Evolutionary conservation across 2,888 invertebrate genomes (phyloP).

Genomic region (Leptinotarsa peninsularis): DNA sequence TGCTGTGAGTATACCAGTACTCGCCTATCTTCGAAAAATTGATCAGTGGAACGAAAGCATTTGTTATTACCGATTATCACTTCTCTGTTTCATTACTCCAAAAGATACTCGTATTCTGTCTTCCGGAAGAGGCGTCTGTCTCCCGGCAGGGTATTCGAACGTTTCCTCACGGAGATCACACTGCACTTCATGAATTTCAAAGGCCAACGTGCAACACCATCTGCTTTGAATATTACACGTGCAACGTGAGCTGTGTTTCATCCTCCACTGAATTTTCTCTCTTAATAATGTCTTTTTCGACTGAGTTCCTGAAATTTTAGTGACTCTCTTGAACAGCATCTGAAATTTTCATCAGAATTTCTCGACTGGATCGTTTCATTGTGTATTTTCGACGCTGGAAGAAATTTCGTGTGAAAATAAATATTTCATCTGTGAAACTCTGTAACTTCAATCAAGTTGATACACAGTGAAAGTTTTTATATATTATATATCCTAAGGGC

Average conservation of each 20-base stretch:
- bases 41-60: too few species aligned
- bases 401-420: background rate
- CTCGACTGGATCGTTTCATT: background rate
- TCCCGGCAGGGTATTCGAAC: background rate
- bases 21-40: too few species aligned
- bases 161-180: background rate
- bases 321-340: background rate
- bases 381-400: background rate
- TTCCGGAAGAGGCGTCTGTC: background rate
- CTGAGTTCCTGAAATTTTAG: background rate
- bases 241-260: background rate
- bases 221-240: conserved; percentile 8
- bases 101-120: background rate
- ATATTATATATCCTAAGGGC: background rate
- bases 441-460: background rate
- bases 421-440: background rate
- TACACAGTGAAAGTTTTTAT: background rate
- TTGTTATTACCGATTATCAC: background rate
- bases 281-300: background rate
- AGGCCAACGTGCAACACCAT: background rate
- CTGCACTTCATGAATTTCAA: conserved; percentile 6
- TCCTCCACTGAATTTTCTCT: conserved; percentile 1
- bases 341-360: conserved; percentile 1
- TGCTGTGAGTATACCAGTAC: too few species aligned
- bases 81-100: background rate